phyloP scores from a whole-genome alignment of 2,113 vertebrate species.

The Stegostoma tigrinum region DNA sequence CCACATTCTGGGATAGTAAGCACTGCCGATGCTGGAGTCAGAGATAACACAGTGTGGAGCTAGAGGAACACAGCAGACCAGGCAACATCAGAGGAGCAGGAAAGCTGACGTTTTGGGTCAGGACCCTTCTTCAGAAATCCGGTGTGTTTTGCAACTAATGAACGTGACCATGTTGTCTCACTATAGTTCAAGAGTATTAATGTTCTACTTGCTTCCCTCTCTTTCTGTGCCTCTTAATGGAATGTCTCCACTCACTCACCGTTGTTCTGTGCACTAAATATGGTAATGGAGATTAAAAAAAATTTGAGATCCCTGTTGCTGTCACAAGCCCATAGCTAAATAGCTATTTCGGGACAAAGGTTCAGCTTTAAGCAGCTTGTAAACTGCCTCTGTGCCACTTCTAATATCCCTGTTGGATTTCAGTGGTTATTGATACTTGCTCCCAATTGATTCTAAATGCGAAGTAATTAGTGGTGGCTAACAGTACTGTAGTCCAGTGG shows the following conservation, averaged over 20 bases:
- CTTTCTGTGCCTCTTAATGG: background rate
- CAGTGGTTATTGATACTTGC: background rate
- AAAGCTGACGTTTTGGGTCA: too few relatives aligned
- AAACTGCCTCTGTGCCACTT: slow-evolving; percentile 1
- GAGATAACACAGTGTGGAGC: too few relatives aligned
- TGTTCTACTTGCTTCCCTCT: background rate
- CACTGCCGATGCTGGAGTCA: too few relatives aligned
- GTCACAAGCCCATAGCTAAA: background rate
- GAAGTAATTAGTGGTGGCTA: background rate
- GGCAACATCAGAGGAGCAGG: too few relatives aligned
- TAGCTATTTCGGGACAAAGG: slow-evolving; percentile 6
- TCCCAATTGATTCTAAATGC: background rate
- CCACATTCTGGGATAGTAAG: too few relatives aligned
- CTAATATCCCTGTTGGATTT: background rate
- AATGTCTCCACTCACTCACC: background rate
- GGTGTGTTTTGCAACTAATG: background rate
- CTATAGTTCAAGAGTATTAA: background rate
- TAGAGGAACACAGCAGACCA: too few relatives aligned
- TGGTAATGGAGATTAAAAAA: background rate
- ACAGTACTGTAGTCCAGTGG: background rate
- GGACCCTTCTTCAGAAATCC: too few relatives aligned
- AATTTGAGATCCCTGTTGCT: background rate
- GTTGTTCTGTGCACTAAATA: background rate
- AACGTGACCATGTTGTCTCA: background rate
- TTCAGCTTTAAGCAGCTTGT: slow-evolving; percentile 23